These are phyloP conservation scores for Eudyptes chrysolophus DNA, from an alignment of 2,113 vertebrate genomes.

Conservation along the genomic window DNA sequence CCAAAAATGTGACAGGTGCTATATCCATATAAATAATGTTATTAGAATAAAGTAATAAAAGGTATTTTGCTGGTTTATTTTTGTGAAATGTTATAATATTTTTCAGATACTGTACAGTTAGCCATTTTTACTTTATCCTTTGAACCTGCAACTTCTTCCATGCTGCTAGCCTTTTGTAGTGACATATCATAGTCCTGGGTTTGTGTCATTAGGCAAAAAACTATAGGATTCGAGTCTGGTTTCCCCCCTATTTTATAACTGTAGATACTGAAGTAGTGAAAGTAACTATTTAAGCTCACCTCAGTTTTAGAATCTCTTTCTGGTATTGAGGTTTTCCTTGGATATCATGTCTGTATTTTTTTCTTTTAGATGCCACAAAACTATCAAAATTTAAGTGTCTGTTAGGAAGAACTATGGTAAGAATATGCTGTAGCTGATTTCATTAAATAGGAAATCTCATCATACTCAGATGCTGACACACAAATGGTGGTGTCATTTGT, in stretches of 20 bases:
- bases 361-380: not conserved
- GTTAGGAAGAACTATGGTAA: not conserved
- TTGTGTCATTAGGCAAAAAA: not conserved
- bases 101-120: not conserved
- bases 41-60: not conserved
- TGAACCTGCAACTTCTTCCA: not conserved
- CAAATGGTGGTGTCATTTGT: not conserved
- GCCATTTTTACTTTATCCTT: not conserved
- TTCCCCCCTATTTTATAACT: not conserved
- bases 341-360: not conserved
- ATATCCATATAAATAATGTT: not conserved
- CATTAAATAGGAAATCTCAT: not conserved
- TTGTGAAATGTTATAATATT: not conserved
- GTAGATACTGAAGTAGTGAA: not conserved
- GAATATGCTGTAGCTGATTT: not conserved
- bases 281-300: not conserved
- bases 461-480: not conserved
- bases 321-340: not conserved
- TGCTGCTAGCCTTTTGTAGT: not conserved
- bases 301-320: not conserved
- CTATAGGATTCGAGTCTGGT: not conserved
- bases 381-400: not conserved
- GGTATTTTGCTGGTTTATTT: not conserved
- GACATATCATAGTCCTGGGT: not conserved
- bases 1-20: not conserved